These are phyloP conservation scores for Onychostoma macrolepis DNA, from an alignment of 2,113 vertebrate species.

Conservation along the genomic window DNA sequence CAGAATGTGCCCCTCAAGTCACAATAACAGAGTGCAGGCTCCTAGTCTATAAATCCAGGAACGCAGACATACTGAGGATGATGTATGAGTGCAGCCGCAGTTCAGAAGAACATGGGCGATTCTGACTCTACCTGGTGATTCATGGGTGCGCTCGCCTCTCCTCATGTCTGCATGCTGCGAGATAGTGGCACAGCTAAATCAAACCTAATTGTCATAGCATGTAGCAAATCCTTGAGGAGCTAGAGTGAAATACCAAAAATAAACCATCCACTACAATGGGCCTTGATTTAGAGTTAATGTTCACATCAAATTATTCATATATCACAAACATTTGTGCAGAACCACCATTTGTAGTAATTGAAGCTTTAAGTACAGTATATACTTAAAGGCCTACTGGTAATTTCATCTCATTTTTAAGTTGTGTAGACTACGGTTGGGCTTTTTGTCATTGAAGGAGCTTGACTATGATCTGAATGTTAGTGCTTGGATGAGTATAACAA, in stretches of 20 bases:
- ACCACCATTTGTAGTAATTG: too few species aligned
- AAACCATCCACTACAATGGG: not conserved
- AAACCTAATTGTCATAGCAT: slow-evolving; percentile 9
- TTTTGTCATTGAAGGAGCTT: not conserved
- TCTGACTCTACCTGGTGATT: slow-evolving; percentile 23
- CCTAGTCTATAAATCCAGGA: slow-evolving; percentile 34
- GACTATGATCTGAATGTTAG: not conserved
- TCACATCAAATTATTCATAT: not conserved
- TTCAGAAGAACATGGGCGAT: not conserved
- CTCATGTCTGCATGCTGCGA: not conserved
- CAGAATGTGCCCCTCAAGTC: not conserved
- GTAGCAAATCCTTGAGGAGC: not conserved
- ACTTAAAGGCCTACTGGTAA: not conserved
- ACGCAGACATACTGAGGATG: slow-evolving; percentile 1
- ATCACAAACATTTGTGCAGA: too few species aligned
- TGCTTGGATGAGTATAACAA: too few species aligned
- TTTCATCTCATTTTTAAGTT: not conserved
- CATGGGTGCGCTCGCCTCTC: not conserved
- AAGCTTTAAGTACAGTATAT: too few species aligned
- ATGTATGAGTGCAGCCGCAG: slow-evolving; percentile 2
- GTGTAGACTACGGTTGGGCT: not conserved
- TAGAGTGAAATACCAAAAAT: not conserved
- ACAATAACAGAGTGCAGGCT: slow-evolving; percentile 32
- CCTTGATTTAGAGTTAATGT: not conserved
- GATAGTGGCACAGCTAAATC: slow-evolving; percentile 2